A percentile compares a stretch with the other conserved stretches of the same genome.
Evolutionary conservation across 2,888 invertebrate genomes (phyloP).

Genomic region (Dryocosmus kuriphilus): DNA sequence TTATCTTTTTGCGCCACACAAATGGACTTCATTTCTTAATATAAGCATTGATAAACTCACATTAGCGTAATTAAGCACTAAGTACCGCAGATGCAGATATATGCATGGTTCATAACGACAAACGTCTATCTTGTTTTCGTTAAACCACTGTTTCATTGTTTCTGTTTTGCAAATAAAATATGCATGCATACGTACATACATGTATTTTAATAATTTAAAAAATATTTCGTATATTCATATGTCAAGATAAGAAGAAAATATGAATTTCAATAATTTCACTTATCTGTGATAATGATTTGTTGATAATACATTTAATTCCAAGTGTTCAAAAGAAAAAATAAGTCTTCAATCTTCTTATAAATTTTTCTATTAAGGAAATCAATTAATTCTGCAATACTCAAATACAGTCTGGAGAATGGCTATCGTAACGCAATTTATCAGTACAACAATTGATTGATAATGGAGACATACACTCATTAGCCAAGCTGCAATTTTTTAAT

Average conservation of each 20-base stretch:
- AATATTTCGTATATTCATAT: no score
- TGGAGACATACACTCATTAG: no score
- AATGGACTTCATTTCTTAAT: conserved; percentile 19
- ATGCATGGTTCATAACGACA: background rate
- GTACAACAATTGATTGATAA: no score
- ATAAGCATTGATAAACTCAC: conserved; percentile 20
- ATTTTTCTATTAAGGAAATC: background rate
- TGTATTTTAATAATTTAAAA: no score
- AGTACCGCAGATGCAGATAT: background rate
- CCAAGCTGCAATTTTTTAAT: background rate
- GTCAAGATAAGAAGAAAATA: background rate
- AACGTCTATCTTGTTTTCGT: conserved; percentile 36
- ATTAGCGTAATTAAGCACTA: conserved; percentile 15
- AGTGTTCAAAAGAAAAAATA: background rate
- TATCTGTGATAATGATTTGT: background rate
- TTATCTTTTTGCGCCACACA: background rate
- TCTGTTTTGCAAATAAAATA: background rate
- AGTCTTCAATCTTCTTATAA: background rate
- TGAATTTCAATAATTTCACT: background rate
- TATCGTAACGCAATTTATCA: no score
- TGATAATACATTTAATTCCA: background rate
- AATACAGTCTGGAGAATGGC: no score
- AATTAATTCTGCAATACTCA: background rate
- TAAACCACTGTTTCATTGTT: background rate
- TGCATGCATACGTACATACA: no score